These are phyloP conservation scores for Cephus pygmeus DNA, from an alignment of 2,888 invertebrate species.

Conservation along the genomic window DNA sequence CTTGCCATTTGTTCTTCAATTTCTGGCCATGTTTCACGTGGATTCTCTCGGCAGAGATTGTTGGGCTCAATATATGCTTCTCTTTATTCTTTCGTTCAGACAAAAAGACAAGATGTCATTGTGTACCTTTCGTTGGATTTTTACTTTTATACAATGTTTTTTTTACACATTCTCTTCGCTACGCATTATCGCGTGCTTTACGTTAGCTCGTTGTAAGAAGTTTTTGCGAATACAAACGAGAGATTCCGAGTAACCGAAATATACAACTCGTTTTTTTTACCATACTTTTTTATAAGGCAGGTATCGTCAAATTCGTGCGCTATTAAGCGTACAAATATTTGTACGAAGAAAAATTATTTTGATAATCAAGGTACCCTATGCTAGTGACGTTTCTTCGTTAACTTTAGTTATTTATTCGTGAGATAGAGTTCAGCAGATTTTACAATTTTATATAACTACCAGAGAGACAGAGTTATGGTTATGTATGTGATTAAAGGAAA, in stretches of 20 bases:
- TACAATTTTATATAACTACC: no score
- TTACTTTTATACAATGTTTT: neutral
- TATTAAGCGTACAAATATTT: neutral
- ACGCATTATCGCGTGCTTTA: neutral
- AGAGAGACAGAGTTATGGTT: no score
- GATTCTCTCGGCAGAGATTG: neutral
- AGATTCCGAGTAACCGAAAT: neutral
- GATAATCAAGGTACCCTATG: neutral
- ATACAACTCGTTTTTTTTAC: no score
- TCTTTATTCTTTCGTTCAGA: neutral
- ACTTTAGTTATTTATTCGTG: neutral
- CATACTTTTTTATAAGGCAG: no score
- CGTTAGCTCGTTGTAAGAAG: neutral
- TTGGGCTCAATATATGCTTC: neutral
- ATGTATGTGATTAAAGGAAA: no score
- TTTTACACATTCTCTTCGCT: neutral
- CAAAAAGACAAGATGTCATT: neutral
- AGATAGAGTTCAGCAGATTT: no score
- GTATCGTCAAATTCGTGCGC: neutral
- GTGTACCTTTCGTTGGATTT: neutral
- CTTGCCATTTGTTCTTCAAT: neutral
- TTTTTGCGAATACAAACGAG: neutral
- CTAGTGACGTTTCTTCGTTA: neutral
- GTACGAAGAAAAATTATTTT: neutral
- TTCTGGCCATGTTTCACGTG: neutral